Evolutionary conservation across 2,797 vertebrate species (phyloP).

Genomic region (Knipowitschia caucasica): DNA sequence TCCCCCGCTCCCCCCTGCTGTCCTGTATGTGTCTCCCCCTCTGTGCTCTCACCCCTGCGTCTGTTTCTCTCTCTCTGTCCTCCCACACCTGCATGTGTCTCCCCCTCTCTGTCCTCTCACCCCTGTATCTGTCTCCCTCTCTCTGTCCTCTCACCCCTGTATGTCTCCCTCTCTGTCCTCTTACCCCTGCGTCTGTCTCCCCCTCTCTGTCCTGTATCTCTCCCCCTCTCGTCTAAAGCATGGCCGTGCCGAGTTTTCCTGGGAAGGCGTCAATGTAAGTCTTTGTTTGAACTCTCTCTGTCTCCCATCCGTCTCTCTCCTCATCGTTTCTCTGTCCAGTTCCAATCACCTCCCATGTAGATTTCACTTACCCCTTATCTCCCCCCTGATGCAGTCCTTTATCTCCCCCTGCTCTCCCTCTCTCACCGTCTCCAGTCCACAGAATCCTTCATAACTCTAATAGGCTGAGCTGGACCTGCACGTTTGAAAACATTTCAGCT

Average conservation of each 20-base stretch:
- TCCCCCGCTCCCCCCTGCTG: no score
- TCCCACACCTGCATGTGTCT: not conserved
- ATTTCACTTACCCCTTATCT: no score
- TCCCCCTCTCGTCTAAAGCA: slow-evolving; percentile 68
- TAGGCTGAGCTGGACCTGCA: no score
- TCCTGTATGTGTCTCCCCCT: no score
- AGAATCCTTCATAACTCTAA: no score
- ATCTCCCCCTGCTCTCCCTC: no score
- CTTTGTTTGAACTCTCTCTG: slow-evolving; percentile 39
- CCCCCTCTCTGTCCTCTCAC: not conserved
- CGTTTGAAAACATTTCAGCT: no score
- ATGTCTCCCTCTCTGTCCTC: not conserved
- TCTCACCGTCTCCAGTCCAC: no score
- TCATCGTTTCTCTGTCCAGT: not conserved
- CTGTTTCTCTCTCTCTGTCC: no score
- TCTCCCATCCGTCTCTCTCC: not conserved
- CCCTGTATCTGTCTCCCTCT: not conserved
- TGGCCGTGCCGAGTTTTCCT: slow-evolving; percentile 90
- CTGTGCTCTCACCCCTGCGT: no score
- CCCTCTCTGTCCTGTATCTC: not conserved
- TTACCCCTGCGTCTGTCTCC: slow-evolving; percentile 1
- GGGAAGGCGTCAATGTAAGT: slow-evolving; percentile 97
- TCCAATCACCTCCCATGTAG: not conserved
- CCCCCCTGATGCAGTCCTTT: no score
- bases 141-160: not conserved